Percentiles rank a stretch among this genome's conserved stretches.
Evolutionary conservation across 2,888 invertebrate species (phyloP).

Genomic region (Noctua janthina): DNA sequence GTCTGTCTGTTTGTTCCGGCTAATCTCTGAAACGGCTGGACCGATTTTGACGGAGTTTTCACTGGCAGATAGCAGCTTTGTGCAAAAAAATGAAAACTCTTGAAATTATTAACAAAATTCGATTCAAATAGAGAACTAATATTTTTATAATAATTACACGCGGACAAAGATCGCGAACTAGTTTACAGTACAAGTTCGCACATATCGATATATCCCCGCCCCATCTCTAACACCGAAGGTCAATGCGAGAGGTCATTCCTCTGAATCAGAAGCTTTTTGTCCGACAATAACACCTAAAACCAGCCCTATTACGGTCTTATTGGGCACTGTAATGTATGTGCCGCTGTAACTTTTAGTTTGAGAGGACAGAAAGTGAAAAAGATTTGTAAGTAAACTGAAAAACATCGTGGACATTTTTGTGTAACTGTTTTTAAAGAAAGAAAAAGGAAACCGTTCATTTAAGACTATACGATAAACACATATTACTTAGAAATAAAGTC

Average conservation of each 20-base stretch:
- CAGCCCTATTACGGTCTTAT: constrained; percentile 56
- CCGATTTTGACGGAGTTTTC: too few species aligned
- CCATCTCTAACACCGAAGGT: constrained; percentile 72
- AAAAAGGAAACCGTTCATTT: background rate
- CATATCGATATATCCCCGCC: constrained; percentile 42
- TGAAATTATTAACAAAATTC: background rate
- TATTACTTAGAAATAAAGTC: background rate
- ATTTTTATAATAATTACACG: background rate
- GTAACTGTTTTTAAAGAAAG: constrained; percentile 13
- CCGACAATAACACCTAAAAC: constrained; percentile 64
- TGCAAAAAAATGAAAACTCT: background rate
- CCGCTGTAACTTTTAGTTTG: constrained; percentile 50
- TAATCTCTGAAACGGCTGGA: too few species aligned
- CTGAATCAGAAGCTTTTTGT: constrained; percentile 74
- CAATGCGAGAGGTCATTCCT: constrained; percentile 73
- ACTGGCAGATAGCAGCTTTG: too few species aligned
- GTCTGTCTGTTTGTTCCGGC: too few species aligned
- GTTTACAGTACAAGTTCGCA: background rate
- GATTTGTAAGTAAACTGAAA: constrained; percentile 29
- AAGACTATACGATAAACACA: background rate
- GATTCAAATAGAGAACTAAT: background rate
- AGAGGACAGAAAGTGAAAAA: constrained; percentile 23
- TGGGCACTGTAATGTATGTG: constrained; percentile 54
- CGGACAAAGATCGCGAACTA: fast-evolving
- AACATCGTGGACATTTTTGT: background rate